These are phyloP conservation scores for Dasypogon diadema DNA, from an alignment of 2,888 invertebrate species.

Conservation along the genomic window DNA sequence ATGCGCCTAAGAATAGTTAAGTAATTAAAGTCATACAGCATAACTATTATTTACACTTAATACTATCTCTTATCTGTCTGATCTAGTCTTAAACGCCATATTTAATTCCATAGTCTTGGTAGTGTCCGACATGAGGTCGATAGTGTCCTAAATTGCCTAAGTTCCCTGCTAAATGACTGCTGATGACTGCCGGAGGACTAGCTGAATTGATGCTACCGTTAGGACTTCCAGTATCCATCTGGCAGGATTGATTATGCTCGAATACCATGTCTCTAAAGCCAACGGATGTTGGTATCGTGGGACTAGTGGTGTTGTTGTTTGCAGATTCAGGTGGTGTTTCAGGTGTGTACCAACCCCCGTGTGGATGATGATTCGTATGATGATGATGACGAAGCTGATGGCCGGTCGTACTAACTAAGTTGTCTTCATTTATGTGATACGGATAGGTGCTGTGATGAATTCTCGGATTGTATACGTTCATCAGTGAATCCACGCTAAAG, in stretches of 20 bases:
- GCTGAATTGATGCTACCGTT: slow-evolving; percentile 68
- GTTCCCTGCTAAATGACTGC: slow-evolving; percentile 65
- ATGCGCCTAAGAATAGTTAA: slow-evolving; percentile 30
- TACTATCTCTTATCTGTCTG: slow-evolving; percentile 31
- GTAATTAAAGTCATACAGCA: slow-evolving; percentile 27
- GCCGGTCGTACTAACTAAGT: slow-evolving; percentile 63
- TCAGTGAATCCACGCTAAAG: slow-evolving; percentile 68
- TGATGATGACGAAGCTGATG: slow-evolving; percentile 57
- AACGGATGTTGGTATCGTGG: slow-evolving; percentile 56
- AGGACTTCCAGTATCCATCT: slow-evolving; percentile 68
- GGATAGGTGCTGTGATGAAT: slow-evolving; percentile 67
- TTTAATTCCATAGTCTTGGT: slow-evolving; percentile 69
- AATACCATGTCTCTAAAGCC: slow-evolving; percentile 69
- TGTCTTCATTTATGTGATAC: slow-evolving; percentile 68
- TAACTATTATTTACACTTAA: slow-evolving; percentile 41
- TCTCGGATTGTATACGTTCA: slow-evolving; percentile 69
- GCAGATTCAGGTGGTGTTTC: slow-evolving; percentile 65
- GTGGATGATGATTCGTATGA: slow-evolving; percentile 65
- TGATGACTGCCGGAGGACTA: slow-evolving; percentile 66
- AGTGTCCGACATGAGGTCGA: slow-evolving; percentile 64
- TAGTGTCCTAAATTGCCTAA: slow-evolving; percentile 67
- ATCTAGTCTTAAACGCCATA: slow-evolving; percentile 65
- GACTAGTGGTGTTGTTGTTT: slow-evolving; percentile 58
- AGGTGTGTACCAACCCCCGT: slow-evolving; percentile 69
- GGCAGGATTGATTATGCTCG: slow-evolving; percentile 68